phyloP scores from a whole-genome alignment of 2,797 vertebrate genomes.

The Xenops minutus region DNA sequence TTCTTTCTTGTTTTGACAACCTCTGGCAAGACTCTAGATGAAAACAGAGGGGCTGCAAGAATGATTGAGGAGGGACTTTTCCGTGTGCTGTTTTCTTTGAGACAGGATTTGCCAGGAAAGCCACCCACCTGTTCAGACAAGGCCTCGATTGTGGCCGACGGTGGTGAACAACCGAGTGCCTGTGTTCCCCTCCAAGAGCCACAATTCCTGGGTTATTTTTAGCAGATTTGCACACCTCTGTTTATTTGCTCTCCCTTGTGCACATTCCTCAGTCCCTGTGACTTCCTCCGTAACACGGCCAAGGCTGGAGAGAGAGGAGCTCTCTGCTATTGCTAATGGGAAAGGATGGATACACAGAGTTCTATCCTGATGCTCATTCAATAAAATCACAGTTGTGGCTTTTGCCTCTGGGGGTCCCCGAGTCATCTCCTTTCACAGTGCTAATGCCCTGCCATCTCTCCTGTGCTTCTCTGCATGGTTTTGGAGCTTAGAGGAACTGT shows the following conservation, averaged over 20 bases:
- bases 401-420: not conserved
- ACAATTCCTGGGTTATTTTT: slow-evolving; percentile 47
- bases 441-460: not conserved
- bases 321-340: not conserved
- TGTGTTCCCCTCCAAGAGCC: slow-evolving; percentile 20
- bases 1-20: slow-evolving; percentile 61
- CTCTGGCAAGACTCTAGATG: slow-evolving; percentile 50
- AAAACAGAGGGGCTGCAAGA: slow-evolving; percentile 31
- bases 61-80: slow-evolving; percentile 44
- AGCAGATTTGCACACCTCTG: slow-evolving; percentile 63
- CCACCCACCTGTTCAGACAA: slow-evolving; percentile 68
- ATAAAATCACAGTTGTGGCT: not conserved
- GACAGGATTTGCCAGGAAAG: slow-evolving; percentile 41
- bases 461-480: not conserved
- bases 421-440: not conserved
- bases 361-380: not conserved
- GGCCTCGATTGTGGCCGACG: slow-evolving; percentile 18
- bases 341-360: not conserved
- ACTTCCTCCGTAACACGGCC: not conserved
- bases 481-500: not conserved
- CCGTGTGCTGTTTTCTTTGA: not conserved
- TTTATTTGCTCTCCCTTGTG: slow-evolving; percentile 59
- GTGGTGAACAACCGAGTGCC: slow-evolving; percentile 12
- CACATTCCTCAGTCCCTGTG: slow-evolving; percentile 12
- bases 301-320: not conserved